Evolutionary conservation across 2,797 vertebrate species (phyloP).

Genomic region (Spinus olivaceus): DNA sequence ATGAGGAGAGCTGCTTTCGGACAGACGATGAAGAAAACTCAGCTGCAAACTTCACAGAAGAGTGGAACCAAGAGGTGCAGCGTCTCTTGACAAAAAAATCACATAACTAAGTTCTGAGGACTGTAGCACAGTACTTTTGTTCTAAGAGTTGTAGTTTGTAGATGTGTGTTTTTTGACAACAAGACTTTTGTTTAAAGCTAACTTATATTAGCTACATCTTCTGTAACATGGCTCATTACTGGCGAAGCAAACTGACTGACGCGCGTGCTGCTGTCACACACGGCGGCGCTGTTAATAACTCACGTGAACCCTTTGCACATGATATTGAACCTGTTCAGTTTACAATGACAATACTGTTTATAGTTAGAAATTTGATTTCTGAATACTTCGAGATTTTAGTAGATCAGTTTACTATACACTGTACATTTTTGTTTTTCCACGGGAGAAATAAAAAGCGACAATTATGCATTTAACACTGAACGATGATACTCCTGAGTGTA

Average conservation of each 20-base stretch:
- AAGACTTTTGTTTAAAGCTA: conserved; percentile 76
- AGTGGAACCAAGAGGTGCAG: conserved; percentile 70
- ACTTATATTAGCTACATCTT: conserved; percentile 73
- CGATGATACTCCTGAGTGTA: conserved; percentile 68
- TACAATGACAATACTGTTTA: conserved; percentile 76
- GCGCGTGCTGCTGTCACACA: conserved; percentile 41
- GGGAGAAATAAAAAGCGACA: conserved; percentile 52
- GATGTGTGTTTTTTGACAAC: conserved; percentile 76
- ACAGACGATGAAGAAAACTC: conserved; percentile 69
- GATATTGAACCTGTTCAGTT: conserved; percentile 75
- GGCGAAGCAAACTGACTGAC: conserved; percentile 58
- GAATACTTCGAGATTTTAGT: conserved; percentile 75
- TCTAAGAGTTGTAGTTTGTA: conserved; percentile 80
- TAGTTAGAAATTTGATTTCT: conserved; percentile 76
- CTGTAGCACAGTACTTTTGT: conserved; percentile 79
- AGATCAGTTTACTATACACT: conserved; percentile 70
- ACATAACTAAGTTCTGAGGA: conserved; percentile 67
- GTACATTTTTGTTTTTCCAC: conserved; percentile 64
- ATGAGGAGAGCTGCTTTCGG: conserved; percentile 68
- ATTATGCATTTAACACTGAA: conserved; percentile 63
- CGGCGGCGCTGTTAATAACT: conserved; percentile 55
- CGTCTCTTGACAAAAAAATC: conserved; percentile 69
- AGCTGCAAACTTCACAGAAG: conserved; percentile 59
- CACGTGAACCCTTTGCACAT: conserved; percentile 75
- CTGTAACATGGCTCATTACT: conserved; percentile 74